Base-by-base conservation (phyloP, 2,797 vertebrate species). In the Gallinago solitaria region DNA sequence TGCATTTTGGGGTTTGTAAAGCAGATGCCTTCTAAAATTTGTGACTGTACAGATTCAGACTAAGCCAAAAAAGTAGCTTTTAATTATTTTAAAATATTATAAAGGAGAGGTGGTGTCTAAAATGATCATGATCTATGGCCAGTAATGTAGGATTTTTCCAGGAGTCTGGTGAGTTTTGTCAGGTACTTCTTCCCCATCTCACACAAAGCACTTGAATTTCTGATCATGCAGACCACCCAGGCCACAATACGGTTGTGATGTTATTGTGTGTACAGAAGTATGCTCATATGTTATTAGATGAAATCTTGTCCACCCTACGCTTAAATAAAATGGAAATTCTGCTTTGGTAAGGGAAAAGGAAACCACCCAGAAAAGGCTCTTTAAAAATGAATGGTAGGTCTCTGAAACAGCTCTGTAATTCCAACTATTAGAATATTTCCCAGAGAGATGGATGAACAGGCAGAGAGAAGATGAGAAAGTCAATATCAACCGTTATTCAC, bases 381-480 rank as follows among this genome's bases (percentile, higher is more conserved):
- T 88, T 89, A 74, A 79, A 83, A 82, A 83, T 41, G 23, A 89
- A 68, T 45, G 37, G 64, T 60, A 48, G 68, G 73, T 53, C 24
- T 85, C 71, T 56, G 67, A 84, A 92, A 88, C 2, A 5, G 61
- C 51, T 91, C 89, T 65, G 67, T 63, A 88, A 51, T 82, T 93
- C 43, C 56, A 39, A 45, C 60, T 78, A 39, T 73, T 25, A 91
- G 51, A 86, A 48, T 76, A 79, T 63, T 90, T 95, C 87, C 61
- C 47, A 79, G 76, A 32, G 32, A 95, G 87, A 96, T 50, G 73
- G 50, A 96, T 86, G 80, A 86, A 33, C 35, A 60, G 80, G 77
- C 43, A 91, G 67, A 90, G 32, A 81, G 82, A 84, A 90, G 53
- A 95, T 61, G 83, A 91, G 63, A 90, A 94, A 95, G 89, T 91